These are phyloP conservation scores for Diplodus sargus DNA, from an alignment of 2,797 vertebrate species.

Conservation along the genomic window DNA sequence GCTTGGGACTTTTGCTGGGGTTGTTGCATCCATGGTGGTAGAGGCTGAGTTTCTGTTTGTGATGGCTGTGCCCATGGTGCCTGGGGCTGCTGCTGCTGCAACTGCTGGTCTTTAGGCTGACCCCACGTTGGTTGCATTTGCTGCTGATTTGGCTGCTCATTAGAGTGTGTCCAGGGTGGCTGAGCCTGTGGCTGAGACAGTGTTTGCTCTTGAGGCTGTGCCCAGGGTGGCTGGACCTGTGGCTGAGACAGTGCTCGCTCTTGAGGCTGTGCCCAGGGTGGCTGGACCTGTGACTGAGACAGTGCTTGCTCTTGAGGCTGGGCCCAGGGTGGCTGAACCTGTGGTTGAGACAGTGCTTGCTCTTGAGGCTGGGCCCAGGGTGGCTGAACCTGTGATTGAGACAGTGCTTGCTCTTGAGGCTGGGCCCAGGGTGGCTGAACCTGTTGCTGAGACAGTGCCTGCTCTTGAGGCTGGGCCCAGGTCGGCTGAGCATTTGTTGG, in stretches of 20 bases:
- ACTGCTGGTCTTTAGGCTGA: constrained; percentile 72
- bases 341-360: constrained; percentile 59
- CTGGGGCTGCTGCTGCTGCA: constrained; percentile 78
- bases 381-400: constrained; percentile 57
- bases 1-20: constrained; percentile 77
- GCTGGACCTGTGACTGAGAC: constrained; percentile 51
- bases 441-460: constrained; percentile 56
- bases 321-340: constrained; percentile 70
- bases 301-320: constrained; percentile 69
- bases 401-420: constrained; percentile 64
- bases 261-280: constrained; percentile 66
- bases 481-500: constrained; percentile 58
- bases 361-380: constrained; percentile 68
- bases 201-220: constrained; percentile 60
- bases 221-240: constrained; percentile 69
- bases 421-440: constrained; percentile 73
- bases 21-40: constrained; percentile 82
- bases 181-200: constrained; percentile 63
- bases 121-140: constrained; percentile 73
- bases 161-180: constrained; percentile 67
- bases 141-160: constrained; percentile 69
- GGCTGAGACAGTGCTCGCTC: constrained; percentile 65
- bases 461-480: constrained; percentile 68
- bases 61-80: constrained; percentile 83
- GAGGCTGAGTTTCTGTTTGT: constrained; percentile 71